A percentile compares a stretch with the other conserved stretches of the same genome.
These are phyloP conservation scores for Drosophila stalkeri DNA, from an alignment of 2,888 invertebrate genomes.

Conservation along the genomic window DNA sequence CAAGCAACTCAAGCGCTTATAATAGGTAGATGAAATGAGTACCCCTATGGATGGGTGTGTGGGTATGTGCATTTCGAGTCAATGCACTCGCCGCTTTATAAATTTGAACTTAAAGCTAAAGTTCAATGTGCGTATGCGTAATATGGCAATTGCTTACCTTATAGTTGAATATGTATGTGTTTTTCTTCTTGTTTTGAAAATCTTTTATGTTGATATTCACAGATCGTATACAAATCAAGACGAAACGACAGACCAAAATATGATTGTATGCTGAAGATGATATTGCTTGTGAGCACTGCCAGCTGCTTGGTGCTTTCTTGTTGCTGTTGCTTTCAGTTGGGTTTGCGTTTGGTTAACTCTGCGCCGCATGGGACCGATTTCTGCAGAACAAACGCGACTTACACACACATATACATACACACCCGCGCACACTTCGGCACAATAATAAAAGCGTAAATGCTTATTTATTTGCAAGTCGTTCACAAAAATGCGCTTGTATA, in stretches of 20 bases:
- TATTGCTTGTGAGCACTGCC: slow-evolving; percentile 43
- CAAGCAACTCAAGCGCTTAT: slow-evolving; percentile 34
- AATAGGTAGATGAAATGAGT: slow-evolving; percentile 28
- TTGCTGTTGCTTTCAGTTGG: slow-evolving; percentile 27
- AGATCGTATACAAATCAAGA: slow-evolving; percentile 63
- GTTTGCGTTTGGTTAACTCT: slow-evolving; percentile 46
- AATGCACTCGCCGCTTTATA: slow-evolving; percentile 48
- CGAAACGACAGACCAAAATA: slow-evolving; percentile 17
- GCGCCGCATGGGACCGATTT: slow-evolving; percentile 80
- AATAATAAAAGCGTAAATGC: slow-evolving; percentile 81
- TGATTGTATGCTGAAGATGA: slow-evolving; percentile 46
- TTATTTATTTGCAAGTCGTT: slow-evolving; percentile 81
- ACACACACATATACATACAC: slow-evolving; percentile 25
- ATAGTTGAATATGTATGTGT: slow-evolving; percentile 23
- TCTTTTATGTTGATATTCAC: slow-evolving; percentile 29
- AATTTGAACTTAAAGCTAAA: slow-evolving; percentile 28
- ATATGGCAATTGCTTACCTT: slow-evolving; percentile 57
- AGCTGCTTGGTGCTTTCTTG: slow-evolving; percentile 3
- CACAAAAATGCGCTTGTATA: slow-evolving; percentile 79
- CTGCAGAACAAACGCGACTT: slow-evolving; percentile 58
- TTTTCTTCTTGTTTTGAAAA: background rate
- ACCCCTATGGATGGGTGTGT: slow-evolving; percentile 1
- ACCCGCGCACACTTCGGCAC: slow-evolving; percentile 50
- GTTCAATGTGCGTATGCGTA: slow-evolving; percentile 60
- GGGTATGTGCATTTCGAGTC: slow-evolving; percentile 35